These are phyloP conservation scores for Nannoperca australis DNA, from an alignment of 2,797 vertebrate species.

Conservation along the genomic window DNA sequence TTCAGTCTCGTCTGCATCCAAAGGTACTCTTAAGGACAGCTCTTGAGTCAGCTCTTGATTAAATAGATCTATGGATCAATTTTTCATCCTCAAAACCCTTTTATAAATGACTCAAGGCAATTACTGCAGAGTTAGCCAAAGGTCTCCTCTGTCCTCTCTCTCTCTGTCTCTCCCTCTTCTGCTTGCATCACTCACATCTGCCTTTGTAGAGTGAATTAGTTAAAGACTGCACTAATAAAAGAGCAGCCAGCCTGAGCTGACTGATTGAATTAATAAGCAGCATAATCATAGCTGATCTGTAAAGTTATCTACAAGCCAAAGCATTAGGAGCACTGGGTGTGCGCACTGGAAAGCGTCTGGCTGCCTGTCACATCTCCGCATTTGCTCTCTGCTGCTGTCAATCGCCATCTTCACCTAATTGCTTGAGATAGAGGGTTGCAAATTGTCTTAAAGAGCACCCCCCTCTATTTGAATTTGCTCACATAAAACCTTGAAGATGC, in stretches of 20 bases:
- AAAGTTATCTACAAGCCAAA: slow-evolving; percentile 70
- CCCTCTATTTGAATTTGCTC: slow-evolving; percentile 49
- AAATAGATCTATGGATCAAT: slow-evolving; percentile 68
- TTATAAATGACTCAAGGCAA: slow-evolving; percentile 65
- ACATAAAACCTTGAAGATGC: slow-evolving; percentile 53
- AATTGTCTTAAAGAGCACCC: slow-evolving; percentile 60
- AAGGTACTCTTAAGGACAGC: slow-evolving; percentile 63
- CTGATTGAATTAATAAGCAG: slow-evolving; percentile 79
- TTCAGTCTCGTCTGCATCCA: slow-evolving; percentile 53
- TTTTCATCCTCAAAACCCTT: slow-evolving; percentile 64
- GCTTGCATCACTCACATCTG: slow-evolving; percentile 65
- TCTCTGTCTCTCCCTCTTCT: slow-evolving; percentile 26
- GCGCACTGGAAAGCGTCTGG: slow-evolving; percentile 50
- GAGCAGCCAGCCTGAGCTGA: slow-evolving; percentile 68
- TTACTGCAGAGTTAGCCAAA: slow-evolving; percentile 67
- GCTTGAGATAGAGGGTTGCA: slow-evolving; percentile 64
- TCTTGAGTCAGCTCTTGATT: slow-evolving; percentile 66
- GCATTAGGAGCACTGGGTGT: slow-evolving; percentile 59
- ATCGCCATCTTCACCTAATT: slow-evolving; percentile 67
- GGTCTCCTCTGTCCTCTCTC: slow-evolving; percentile 51
- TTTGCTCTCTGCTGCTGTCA: slow-evolving; percentile 68
- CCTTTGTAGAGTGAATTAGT: slow-evolving; percentile 69
- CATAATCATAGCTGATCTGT: slow-evolving; percentile 73
- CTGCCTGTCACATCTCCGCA: slow-evolving; percentile 64
- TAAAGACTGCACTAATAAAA: slow-evolving; percentile 74